Base-by-base conservation (phyloP, 1,140 invertebrate genomes). In the Mamestra configurata region DNA sequence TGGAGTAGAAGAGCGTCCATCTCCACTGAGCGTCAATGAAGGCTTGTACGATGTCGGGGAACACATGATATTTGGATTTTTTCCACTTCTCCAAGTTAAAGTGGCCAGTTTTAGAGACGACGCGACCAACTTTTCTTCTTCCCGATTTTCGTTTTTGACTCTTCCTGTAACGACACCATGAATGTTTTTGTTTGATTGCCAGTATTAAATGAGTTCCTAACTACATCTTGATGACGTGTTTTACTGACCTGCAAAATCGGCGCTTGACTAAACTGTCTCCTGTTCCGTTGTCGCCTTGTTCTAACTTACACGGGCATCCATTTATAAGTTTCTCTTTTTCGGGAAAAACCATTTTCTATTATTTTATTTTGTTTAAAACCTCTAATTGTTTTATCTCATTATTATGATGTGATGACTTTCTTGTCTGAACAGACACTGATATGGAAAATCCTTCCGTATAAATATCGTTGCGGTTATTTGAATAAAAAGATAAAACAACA, bases 61-160 rank as follows among this genome's bases (percentile, higher is more conserved):
- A 86, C 86, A 96, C 96, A 7, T 94, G 92, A 77, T 95, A 88
- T 73, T 94, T 91, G 4, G 95, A 90, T 84, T 96, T 96, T 84
- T 96, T 96, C 91, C 78, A 96, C 95, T 92, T 97, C 95, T 84
- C 95, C 5, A 97, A 95, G 85, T 97, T 97, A 37, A 96, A 96
- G 61, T 96, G 96, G 1, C 97, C 97, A 87, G 96, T 96, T 92
- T 97, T 97, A 72, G 96, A 96, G 5, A 97, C 96, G 13, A 97
- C 92, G 0, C 96, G 87, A 31, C 87, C 76, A 76, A 10, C 55
- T 77, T 84, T 82, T 70, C 75, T 81, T 55, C 82, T 64, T 10
- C 71, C 80, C 11, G 85, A 86, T 66, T 55, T 82, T 40, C 84
- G 80, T 57, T 43, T 80, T 49, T 76, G 64, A 15, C 76, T 79